Base-by-base conservation (phyloP, 2,797 vertebrate genomes). In the Babyrousa celebensis region DNA sequence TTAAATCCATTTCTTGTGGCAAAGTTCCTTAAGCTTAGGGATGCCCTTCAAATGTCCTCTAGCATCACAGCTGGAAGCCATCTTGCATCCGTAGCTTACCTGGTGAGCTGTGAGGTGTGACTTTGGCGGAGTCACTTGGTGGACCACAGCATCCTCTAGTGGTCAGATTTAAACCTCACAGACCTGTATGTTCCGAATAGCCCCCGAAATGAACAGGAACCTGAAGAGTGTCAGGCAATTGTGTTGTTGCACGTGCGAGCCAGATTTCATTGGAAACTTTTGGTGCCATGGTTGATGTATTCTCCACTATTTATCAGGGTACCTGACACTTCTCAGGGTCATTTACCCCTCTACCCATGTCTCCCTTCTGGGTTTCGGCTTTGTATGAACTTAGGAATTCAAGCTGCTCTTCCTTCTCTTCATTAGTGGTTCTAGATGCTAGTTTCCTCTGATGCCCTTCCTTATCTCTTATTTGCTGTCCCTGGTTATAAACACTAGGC, bases 91-190 rank as follows among this genome's bases (percentile, higher is more conserved):
- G 0, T 27, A 87, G 52, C n/a, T 71, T 32, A 3, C 52, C 68
- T 21, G 58, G 70, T 29, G 82, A 89, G 23, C 60, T 52, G 32
- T 29, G 16, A 48, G 60, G 25, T 10, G 12, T 71, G 0, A 14
- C 14, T 77, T 77, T 36, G 40, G 17, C 54, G 9, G 36, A 77
- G 62, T 86, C 48, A 27, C 84, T 88, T 62, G 27, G 58, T 18
- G 83, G 85, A 67, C 56, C 54, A 83, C 68, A 97, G 88, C 92
- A 89, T 9, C 97, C 96, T 74, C 97, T 98, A 96, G 92, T 68
- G 95, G 95, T 79, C 43, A 83, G 48, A 96, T 32, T 72, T 58
- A 88, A 93, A 54, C 43, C 3, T 78, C 25, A 11, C 36, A 71
- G 63, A 10, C 3, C 1, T 3, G 23, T 11, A 4, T 52, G 43